A percentile compares a stretch with the other conserved stretches of the same genome.
These are phyloP conservation scores for Diplodus sargus DNA, from an alignment of 2,797 vertebrate genomes.

Conservation along the genomic window DNA sequence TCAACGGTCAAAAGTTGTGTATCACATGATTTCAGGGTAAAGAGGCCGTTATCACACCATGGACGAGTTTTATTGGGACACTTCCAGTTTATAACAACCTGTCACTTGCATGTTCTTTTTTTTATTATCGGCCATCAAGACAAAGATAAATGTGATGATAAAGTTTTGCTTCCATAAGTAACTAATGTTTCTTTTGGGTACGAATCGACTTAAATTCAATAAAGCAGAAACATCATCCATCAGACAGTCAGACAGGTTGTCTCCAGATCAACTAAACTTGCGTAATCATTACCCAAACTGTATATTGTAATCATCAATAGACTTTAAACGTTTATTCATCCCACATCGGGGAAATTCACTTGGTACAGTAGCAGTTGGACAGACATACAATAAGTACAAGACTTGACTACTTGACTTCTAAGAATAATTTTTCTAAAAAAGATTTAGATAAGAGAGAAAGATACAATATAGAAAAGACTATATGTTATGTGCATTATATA, in stretches of 20 bases:
- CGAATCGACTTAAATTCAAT: background rate
- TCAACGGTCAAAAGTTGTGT: background rate
- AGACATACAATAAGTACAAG: too few species aligned
- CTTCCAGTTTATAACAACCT: background rate
- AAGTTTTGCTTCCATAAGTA: background rate
- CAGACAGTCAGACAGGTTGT: background rate
- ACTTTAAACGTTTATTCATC: too few species aligned
- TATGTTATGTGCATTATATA: too few species aligned
- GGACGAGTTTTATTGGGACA: too few species aligned
- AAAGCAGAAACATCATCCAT: background rate
- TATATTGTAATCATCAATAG: background rate
- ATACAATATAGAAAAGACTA: too few species aligned
- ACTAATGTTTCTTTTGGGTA: background rate
- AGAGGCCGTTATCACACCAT: constrained; percentile 1
- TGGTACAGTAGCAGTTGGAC: too few species aligned
- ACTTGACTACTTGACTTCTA: too few species aligned
- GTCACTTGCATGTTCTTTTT: background rate
- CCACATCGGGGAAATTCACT: too few species aligned
- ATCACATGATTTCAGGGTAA: background rate
- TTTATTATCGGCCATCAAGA: background rate
- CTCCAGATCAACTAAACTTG: background rate
- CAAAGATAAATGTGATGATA: background rate
- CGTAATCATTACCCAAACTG: background rate
- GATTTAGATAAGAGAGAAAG: too few species aligned
- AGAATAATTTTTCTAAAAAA: too few species aligned